Percentiles rank a stretch among this genome's conserved stretches.
phyloP scores from a whole-genome alignment of 2,888 invertebrate species.

The Ormyrus labotus region DNA sequence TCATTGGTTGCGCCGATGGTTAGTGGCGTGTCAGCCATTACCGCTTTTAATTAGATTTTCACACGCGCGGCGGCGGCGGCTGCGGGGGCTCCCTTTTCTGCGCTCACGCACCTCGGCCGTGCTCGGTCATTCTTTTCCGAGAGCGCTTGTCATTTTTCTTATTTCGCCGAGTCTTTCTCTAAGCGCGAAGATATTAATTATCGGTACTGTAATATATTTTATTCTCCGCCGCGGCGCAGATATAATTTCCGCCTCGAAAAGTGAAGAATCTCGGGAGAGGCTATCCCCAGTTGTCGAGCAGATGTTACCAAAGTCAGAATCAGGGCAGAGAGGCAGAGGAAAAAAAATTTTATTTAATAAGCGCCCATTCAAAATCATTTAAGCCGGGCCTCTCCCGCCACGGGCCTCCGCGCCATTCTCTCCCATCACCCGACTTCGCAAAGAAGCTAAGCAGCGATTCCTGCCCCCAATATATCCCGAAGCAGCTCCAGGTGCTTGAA shows the following conservation, averaged over 20 bases:
- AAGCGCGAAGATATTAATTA: not conserved
- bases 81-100: not conserved
- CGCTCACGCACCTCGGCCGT: constrained; percentile 4
- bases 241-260: not conserved
- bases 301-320: too few relatives aligned
- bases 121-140: not conserved
- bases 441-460: too few relatives aligned
- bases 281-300: constrained; percentile 12
- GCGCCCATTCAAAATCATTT: too few relatives aligned
- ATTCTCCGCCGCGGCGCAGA: not conserved
- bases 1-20: constrained; percentile 52
- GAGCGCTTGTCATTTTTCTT: constrained; percentile 14
- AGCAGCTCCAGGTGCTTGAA: too few relatives aligned
- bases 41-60: constrained; percentile 60
- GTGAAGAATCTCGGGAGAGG: not conserved
- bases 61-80: constrained; percentile 29
- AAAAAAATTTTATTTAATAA: too few relatives aligned
- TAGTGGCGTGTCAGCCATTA: constrained; percentile 43
- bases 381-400: too few relatives aligned
- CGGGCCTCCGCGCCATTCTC: too few relatives aligned
- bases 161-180: constrained; percentile 14
- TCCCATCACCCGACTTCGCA: too few relatives aligned
- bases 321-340: too few relatives aligned
- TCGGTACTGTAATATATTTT: not conserved
- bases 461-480: too few relatives aligned